A percentile compares a stretch with the other conserved stretches of the same genome.
These are phyloP conservation scores for Pseudorasbora parva DNA, from an alignment of 2,113 vertebrate genomes.

Conservation along the genomic window DNA sequence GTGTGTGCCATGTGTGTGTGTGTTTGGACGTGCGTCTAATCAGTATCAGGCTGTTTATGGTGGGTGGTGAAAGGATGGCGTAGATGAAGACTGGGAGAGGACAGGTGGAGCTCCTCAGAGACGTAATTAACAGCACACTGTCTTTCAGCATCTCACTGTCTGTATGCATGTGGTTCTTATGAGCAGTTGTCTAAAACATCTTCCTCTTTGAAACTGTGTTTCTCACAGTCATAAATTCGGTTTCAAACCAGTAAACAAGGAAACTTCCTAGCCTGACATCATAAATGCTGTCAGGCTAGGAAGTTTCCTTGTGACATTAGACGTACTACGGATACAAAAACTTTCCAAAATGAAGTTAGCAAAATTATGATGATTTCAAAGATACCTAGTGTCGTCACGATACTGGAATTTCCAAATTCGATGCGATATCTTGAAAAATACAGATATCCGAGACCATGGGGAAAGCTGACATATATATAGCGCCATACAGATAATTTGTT, in stretches of 20 bases:
- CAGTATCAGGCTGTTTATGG: conserved; percentile 5
- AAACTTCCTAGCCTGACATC: not conserved
- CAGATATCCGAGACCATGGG: too few relatives aligned
- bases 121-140: conserved; percentile 32
- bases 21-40: conserved; percentile 31
- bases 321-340: not conserved
- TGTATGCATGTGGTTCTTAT: not conserved
- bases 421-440: too few relatives aligned
- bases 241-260: not conserved
- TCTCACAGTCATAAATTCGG: not conserved
- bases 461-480: too few relatives aligned
- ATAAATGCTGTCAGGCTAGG: too few relatives aligned
- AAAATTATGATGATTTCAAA: not conserved
- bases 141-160: conserved; percentile 13
- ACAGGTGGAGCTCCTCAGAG: conserved; percentile 12
- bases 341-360: not conserved
- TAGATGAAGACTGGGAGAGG: conserved; percentile 2
- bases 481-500: too few relatives aligned
- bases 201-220: not conserved
- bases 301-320: not conserved
- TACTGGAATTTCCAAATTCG: too few relatives aligned
- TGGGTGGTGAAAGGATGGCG: not conserved
- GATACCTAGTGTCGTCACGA: too few relatives aligned
- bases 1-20: conserved; percentile 2
- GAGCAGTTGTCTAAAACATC: conserved; percentile 19